Conservation (phyloP, 2,797 vertebrate genomes). For the Rhinatrema bivittatum region DNA sequence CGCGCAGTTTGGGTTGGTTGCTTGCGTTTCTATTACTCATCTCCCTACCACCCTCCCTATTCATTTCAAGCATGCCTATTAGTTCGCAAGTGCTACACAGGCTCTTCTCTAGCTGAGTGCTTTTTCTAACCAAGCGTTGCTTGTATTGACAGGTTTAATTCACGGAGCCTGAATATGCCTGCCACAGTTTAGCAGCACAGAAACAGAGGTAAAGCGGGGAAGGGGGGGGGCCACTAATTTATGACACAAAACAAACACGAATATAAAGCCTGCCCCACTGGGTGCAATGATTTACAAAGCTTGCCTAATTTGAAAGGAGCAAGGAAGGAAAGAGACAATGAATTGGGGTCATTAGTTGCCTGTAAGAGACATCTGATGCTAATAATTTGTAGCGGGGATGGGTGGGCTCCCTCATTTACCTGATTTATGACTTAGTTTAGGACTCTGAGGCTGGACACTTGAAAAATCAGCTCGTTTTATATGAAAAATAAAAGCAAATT, state of each 20-base stretch:
- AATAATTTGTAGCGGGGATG: constrained; percentile 56
- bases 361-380: constrained; percentile 48
- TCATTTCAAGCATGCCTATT: too few species aligned
- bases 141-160: too few species aligned
- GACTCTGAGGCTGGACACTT: constrained; percentile 20
- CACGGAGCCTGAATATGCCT: too few species aligned
- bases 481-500: constrained; percentile 52
- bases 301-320: constrained; percentile 19
- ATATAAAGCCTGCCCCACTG: neutral
- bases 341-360: constrained; percentile 49
- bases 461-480: constrained; percentile 57
- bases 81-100: too few species aligned
- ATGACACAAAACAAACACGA: neutral
- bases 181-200: too few species aligned
- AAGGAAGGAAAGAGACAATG: constrained; percentile 17
- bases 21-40: too few species aligned
- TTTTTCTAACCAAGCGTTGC: too few species aligned
- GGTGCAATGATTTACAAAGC: constrained; percentile 35
- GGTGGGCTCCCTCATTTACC: constrained; percentile 14
- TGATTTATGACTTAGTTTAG: constrained; percentile 51
- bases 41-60: too few species aligned
- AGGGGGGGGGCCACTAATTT: neutral
- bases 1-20: too few species aligned
- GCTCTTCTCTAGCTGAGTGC: too few species aligned
- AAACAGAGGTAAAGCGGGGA: too few species aligned